Evolutionary conservation across 2,888 invertebrate species (phyloP).

Genomic region (Pristionchus entomophagus): DNA sequence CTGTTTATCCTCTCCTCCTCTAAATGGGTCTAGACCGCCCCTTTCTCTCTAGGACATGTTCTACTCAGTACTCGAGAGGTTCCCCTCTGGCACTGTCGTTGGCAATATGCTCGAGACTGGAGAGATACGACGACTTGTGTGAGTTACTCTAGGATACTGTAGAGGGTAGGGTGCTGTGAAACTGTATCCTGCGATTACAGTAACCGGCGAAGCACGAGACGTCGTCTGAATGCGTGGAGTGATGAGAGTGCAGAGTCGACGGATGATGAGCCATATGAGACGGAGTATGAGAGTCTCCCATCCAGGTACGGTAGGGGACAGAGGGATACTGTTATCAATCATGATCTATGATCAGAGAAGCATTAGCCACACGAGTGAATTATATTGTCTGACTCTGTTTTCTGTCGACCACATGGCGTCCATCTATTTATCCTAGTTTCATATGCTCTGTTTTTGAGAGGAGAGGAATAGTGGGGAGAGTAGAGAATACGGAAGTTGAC

Average conservation of each 20-base stretch:
- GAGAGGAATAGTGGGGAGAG: background rate
- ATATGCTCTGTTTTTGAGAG: too few relatives aligned
- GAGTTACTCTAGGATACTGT: background rate
- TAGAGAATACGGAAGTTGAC: background rate
- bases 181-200: background rate
- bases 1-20: background rate
- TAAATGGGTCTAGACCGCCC: background rate
- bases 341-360: too few relatives aligned
- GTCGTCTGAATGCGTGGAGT: constrained; percentile 36
- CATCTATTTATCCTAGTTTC: too few relatives aligned
- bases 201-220: background rate
- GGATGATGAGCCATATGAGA: constrained; percentile 25
- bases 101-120: constrained; percentile 33
- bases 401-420: too few relatives aligned
- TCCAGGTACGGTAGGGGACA: constrained; percentile 6
- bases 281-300: constrained; percentile 22
- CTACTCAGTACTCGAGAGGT: constrained; percentile 25
- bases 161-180: background rate
- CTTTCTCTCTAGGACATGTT: constrained; percentile 40
- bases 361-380: too few relatives aligned
- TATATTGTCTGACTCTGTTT: too few relatives aligned
- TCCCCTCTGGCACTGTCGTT: background rate
- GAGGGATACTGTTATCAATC: background rate
- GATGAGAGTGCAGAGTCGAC: constrained; percentile 23
- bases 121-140: background rate